Evolutionary conservation across 2,797 vertebrate species (phyloP).

Genomic region (Sitta carolinensis): DNA sequence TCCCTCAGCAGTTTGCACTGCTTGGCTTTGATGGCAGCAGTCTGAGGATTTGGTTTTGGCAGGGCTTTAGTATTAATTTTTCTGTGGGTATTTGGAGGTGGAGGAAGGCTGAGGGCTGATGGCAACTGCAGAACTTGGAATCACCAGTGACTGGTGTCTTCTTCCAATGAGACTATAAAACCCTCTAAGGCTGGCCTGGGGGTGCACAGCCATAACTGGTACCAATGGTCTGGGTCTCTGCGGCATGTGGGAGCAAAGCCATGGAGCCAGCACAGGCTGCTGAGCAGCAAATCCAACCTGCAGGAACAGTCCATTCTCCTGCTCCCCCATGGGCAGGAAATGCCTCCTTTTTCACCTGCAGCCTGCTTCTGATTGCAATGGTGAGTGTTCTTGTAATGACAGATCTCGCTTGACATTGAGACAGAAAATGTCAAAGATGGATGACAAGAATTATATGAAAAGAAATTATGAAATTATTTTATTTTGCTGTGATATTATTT

Average conservation of each 20-base stretch:
- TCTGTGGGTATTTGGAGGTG: neutral
- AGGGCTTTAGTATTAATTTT: neutral
- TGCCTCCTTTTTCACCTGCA: neutral
- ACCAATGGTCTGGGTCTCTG: neutral
- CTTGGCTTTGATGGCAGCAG: neutral
- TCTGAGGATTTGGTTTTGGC: neutral
- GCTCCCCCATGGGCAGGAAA: neutral
- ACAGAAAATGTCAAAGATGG: neutral
- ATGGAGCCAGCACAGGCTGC: neutral
- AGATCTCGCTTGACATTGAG: neutral
- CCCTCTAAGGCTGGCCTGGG: neutral
- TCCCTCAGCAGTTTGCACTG: neutral
- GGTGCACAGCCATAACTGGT: neutral
- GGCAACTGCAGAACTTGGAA: neutral
- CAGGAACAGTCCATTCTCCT: neutral
- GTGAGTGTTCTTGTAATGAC: neutral
- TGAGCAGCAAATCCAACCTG: neutral
- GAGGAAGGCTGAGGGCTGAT: neutral
- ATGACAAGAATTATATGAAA: neutral
- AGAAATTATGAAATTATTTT: neutral
- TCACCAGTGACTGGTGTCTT: neutral
- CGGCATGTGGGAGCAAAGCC: rapidly evolving
- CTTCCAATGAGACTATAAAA: neutral
- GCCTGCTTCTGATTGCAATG: neutral
- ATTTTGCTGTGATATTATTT: too few relatives aligned